Conservation (phyloP, 2,113 vertebrate genomes). For the Dasypus novemcinctus region DNA sequence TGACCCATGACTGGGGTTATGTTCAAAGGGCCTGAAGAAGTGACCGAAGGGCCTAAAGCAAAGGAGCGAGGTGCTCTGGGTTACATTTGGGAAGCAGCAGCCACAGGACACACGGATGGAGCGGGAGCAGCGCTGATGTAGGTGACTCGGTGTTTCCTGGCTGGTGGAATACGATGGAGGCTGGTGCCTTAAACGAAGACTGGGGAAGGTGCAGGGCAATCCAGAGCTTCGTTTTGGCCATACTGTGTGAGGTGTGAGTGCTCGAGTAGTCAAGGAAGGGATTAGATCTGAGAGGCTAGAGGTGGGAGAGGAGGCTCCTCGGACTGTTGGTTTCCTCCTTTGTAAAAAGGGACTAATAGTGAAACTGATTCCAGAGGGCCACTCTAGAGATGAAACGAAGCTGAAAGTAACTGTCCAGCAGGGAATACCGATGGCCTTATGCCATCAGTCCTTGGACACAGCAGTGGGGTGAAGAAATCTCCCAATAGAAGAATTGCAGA, state of each 20-base stretch:
- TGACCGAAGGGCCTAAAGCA: background rate
- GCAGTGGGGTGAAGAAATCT: background rate
- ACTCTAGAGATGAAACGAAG: background rate
- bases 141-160: background rate
- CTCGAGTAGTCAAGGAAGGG: no score
- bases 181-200: background rate
- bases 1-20: background rate
- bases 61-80: background rate
- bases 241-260: background rate
- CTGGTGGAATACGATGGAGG: background rate
- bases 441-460: background rate
- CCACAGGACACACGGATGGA: background rate
- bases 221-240: background rate
- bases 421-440: background rate
- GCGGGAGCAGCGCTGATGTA: background rate
- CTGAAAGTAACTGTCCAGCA: background rate
- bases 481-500: background rate
- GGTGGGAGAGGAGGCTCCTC: background rate
- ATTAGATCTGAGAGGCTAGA: background rate
- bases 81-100: background rate
- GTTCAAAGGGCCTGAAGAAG: background rate
- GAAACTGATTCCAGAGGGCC: background rate
- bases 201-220: background rate
- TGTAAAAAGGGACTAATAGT: background rate
- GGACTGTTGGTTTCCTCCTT: background rate